phyloP scores from a whole-genome alignment of 2,113 vertebrate genomes.

The Rhombomys opimus region DNA sequence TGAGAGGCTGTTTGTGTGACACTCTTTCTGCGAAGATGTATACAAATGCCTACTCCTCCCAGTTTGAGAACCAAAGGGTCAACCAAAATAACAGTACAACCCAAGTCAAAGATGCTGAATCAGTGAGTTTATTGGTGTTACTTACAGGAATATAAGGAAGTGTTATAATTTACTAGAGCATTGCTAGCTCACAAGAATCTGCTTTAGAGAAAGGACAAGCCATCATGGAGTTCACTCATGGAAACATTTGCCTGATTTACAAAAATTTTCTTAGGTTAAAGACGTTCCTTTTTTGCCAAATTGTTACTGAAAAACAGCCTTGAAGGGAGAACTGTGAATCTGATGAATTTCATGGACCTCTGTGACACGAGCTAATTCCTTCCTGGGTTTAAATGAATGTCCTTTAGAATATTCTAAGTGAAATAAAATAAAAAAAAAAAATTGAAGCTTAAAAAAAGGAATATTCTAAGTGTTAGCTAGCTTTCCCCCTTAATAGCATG shows the following conservation, averaged over 20 bases:
- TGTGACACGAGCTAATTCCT: background rate
- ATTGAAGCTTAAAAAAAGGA: background rate
- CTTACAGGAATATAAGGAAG: background rate
- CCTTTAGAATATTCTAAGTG: background rate
- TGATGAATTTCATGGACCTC: background rate
- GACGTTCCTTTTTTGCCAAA: background rate
- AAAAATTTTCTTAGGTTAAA: background rate
- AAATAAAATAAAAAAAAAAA: no score
- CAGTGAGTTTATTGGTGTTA: background rate
- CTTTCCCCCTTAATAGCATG: background rate
- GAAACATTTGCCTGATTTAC: no score
- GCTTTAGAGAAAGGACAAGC: background rate
- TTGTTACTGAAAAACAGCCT: no score
- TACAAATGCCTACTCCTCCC: background rate
- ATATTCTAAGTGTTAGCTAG: background rate
- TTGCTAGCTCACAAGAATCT: background rate
- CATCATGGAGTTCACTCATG: no score
- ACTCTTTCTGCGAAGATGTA: background rate
- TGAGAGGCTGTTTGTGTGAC: background rate
- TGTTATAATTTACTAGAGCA: background rate
- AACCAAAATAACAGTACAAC: no score
- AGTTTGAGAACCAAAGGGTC: background rate
- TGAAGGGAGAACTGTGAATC: background rate
- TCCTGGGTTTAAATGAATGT: background rate
- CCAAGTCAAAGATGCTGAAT: background rate